Evolutionary conservation across 2,113 vertebrate species (phyloP), one percentile per base, ranked within the genome.

Genomic region (Pungitius pungitius): DNA sequence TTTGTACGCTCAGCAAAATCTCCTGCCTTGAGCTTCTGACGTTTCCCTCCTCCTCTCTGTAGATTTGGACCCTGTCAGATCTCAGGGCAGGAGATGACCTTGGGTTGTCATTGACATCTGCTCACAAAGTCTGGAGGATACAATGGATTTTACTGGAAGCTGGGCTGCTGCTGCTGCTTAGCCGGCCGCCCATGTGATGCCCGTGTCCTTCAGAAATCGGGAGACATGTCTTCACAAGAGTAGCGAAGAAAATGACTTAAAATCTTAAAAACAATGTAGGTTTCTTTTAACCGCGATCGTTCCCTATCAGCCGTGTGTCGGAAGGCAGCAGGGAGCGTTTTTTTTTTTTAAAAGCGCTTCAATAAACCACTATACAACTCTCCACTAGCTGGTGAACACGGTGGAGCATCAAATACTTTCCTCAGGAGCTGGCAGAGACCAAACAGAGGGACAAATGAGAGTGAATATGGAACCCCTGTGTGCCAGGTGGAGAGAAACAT

Each of bases 11-110:
- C 85, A 84, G 81, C 81, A 71, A 45, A 81, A 88, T 84, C 69
- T 68, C 55, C 74, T 33, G 65, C 77, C 24, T 78, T 82, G 73
- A 84, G 73, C 77, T 82, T 82, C 64, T 69, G 73, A 81, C 33
- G 47, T 83, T 73, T 85, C 57, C 54, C 47, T 37, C 62, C 45
- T 77, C 12, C 42, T 59, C 66, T 86, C 76, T 80, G 33, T 83
- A 88, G 84, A 87, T 83, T 79, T 81, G 70, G 30, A 78, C 76
- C 49, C 45, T 56, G 76, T 85, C 83, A 80, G 83, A 89, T 85
- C 82, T 81, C 65, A 59, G 78, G 64, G 66, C 59, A 56, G 57
- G 37, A 69, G 75, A 78, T 83, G 85, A 83, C 89, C 87, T 85
- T 81, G 73, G 43, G 26, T 65, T 74, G 71, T 81, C 84, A 73